Evolutionary conservation across 2,113 vertebrate species (phyloP).

Genomic region (Pogona vitticeps): DNA sequence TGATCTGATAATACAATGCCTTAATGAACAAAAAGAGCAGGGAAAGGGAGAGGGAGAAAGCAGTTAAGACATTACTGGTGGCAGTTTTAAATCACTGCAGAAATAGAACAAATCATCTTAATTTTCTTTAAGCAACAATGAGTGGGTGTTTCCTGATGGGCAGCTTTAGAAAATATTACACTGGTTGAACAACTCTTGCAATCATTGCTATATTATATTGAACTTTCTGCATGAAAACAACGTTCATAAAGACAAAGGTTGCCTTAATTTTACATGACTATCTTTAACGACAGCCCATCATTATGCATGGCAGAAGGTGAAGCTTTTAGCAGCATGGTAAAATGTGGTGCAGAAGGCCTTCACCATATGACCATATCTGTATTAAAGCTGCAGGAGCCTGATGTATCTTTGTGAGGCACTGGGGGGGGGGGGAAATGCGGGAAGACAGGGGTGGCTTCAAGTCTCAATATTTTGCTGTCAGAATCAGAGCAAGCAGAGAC

Average conservation of each 20-base stretch:
- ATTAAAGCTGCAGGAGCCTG: not conserved
- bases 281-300: not conserved
- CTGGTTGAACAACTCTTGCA: not conserved
- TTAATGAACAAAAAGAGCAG: conserved; percentile 35
- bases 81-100: not conserved
- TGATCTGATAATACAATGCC: conserved; percentile 3
- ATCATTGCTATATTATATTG: not conserved
- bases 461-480: too few relatives aligned
- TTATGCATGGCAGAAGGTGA: not conserved
- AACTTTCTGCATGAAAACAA: not conserved
- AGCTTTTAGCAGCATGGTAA: not conserved
- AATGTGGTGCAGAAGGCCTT: not conserved
- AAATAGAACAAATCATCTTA: conserved; percentile 7
- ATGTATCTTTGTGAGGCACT: not conserved
- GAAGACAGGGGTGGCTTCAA: not conserved
- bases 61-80: not conserved
- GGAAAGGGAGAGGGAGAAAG: conserved; percentile 14
- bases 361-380: not conserved
- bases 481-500: too few relatives aligned
- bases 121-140: conserved; percentile 18
- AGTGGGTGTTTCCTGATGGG: not conserved
- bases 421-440: not conserved
- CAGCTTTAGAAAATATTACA: conserved; percentile 10
- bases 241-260: not conserved
- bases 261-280: too few relatives aligned